These are phyloP conservation scores for Synaphobranchus kaupii DNA, from an alignment of 2,797 vertebrate species.

Conservation along the genomic window DNA sequence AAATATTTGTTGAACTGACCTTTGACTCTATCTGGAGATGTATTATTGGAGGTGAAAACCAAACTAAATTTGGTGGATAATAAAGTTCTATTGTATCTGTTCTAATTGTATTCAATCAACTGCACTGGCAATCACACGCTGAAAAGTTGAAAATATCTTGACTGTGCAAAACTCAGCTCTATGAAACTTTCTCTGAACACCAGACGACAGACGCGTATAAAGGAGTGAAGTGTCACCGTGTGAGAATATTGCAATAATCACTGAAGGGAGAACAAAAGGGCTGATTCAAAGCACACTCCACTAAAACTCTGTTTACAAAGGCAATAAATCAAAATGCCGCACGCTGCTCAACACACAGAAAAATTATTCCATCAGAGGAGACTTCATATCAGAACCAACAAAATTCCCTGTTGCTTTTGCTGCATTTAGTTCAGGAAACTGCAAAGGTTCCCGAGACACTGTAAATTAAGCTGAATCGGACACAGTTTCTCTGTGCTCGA, in stretches of 20 bases:
- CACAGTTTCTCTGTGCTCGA: not conserved
- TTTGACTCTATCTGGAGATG: not conserved
- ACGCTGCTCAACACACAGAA: not conserved
- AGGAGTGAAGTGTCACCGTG: not conserved
- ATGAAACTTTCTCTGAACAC: not conserved
- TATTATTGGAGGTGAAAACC: not conserved
- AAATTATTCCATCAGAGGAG: not conserved
- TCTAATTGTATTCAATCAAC: not conserved
- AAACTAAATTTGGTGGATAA: not conserved
- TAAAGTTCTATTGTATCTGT: not conserved
- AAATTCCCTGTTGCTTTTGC: not conserved
- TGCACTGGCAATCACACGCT: not conserved
- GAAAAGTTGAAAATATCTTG: not conserved
- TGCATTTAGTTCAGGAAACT: not conserved
- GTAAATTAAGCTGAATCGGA: not conserved
- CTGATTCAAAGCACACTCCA: conserved; percentile 12
- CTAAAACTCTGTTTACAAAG: conserved; percentile 16
- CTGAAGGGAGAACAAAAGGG: conserved; percentile 7
- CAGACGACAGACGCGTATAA: conserved; percentile 10
- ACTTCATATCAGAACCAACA: not conserved
- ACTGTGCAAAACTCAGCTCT: not conserved
- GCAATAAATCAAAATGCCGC: conserved; percentile 4
- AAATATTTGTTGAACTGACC: not conserved
- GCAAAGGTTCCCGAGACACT: not conserved
- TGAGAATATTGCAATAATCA: conserved; percentile 13